phyloP scores from a whole-genome alignment of 2,888 invertebrate genomes.

The Cerastoderma edule region DNA sequence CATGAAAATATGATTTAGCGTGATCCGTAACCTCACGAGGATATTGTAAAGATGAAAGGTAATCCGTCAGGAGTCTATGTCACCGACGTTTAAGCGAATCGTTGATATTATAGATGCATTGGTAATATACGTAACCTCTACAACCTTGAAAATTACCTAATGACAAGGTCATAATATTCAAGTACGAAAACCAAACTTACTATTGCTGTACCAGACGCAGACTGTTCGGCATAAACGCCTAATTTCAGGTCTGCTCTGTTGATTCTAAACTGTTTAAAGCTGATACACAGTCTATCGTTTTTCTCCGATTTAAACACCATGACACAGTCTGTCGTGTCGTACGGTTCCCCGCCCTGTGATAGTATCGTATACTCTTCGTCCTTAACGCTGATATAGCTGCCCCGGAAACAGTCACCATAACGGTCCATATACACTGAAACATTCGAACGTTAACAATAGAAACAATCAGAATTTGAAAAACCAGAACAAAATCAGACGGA shows the following conservation, averaged over 20 bases:
- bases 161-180: conserved; percentile 12
- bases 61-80: too few relatives aligned
- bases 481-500: too few relatives aligned
- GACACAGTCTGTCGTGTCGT: conserved; percentile 65
- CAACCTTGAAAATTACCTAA: too few relatives aligned
- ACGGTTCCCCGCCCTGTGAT: conserved; percentile 56
- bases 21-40: too few relatives aligned
- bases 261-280: conserved; percentile 63
- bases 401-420: conserved; percentile 55
- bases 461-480: too few relatives aligned
- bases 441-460: conserved; percentile 1
- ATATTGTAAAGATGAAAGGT: too few relatives aligned
- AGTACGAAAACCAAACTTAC: conserved; percentile 44
- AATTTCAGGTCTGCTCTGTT: conserved; percentile 55
- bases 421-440: conserved; percentile 57
- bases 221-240: conserved; percentile 56
- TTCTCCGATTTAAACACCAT: conserved; percentile 67
- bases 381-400: conserved; percentile 33
- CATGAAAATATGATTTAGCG: too few relatives aligned
- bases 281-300: conserved; percentile 68
- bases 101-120: too few relatives aligned
- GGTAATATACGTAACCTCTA: too few relatives aligned
- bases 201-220: conserved; percentile 44
- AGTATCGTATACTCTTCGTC: conserved; percentile 45
- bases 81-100: too few relatives aligned